Evolutionary conservation across 2,797 vertebrate genomes (phyloP), one percentile per base, ranked within the genome.

Genomic region (Gorsachius magnificus): DNA sequence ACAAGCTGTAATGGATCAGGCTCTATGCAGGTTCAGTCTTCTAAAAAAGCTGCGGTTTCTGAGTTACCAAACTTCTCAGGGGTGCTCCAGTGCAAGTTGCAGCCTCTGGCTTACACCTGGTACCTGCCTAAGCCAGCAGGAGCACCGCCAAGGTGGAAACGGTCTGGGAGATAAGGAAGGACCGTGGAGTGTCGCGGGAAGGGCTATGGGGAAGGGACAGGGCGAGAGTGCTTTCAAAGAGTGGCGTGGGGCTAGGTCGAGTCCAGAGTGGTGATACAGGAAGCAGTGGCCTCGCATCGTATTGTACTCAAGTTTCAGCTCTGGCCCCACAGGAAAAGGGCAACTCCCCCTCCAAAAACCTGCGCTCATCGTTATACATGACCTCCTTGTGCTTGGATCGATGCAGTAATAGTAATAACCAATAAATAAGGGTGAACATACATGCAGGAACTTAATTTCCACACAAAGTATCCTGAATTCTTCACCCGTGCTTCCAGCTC

Each of bases 251-350:
- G 31, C 35, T 75, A 75, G 54, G 65, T 68, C 15, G 4, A 41
- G 61, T 31, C 26, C 0, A 0, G 26, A 31, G 35, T 63, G 72
- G 53, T 68, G 65, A 80, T n/a, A 41, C 1, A 38, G 56, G 51
- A 91, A 93, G 82, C 16, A 0, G 71, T 13, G n/a, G 50, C 64
- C 45, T 90, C 64, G 45, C 10, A 5, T 60, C 84, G 56, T 36
- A 66, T 31, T 78, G n/a, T 70, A 60, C 60, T 63, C 77, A 76
- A 68, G 51, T 89, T 94, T 89, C 89, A 82, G 80, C 58, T 84
- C 78, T 80, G 74, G 41, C 29, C 65, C 25, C 46, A 35, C 0
- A 0, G 81, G 33, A 63, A 90, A 90, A 93, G 48, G 46, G 53
- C 46, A 81, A 72, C 8, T 1, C 3, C 5, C 5, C 5, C 45